phyloP scores from a whole-genome alignment of 2,888 invertebrate genomes.

The Poecilobothrus nobilitatus region DNA sequence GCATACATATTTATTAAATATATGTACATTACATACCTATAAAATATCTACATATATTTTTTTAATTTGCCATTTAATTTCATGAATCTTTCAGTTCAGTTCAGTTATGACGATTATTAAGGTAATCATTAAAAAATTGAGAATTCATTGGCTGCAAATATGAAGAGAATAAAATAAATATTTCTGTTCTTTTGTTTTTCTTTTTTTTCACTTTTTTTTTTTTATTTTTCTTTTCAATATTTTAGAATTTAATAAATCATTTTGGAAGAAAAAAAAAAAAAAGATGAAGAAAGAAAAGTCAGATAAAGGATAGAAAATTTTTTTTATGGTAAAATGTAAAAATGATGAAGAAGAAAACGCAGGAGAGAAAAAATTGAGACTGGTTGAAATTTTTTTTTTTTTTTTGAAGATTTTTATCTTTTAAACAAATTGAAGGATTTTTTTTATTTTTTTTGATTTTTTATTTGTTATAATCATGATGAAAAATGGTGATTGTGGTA shows the following conservation, averaged over 20 bases:
- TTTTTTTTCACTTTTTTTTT: not conserved
- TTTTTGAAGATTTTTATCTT: not conserved
- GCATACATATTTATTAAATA: too few relatives aligned
- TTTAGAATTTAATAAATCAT: constrained; percentile 1
- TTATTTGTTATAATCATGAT: too few relatives aligned
- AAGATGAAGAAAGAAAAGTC: too few relatives aligned
- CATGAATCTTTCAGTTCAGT: not conserved
- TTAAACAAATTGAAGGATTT: not conserved
- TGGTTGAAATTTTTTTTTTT: not conserved
- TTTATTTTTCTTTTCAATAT: not conserved
- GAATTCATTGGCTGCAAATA: not conserved
- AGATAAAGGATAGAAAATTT: too few relatives aligned
- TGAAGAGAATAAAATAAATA: not conserved
- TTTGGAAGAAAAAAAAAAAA: not conserved
- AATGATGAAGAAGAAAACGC: not conserved
- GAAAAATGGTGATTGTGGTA: too few relatives aligned
- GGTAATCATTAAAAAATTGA: constrained; percentile 6
- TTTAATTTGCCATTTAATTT: not conserved
- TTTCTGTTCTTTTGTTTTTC: not conserved
- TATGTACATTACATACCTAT: too few relatives aligned
- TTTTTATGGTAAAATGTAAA: not conserved
- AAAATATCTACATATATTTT: not conserved
- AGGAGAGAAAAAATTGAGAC: not conserved
- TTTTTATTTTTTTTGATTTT: too few relatives aligned
- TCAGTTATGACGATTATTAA: constrained; percentile 3